Percentiles rank a stretch among this genome's conserved stretches.
These are phyloP conservation scores for Drosophila koepferae DNA, from an alignment of 2,888 invertebrate species.

Conservation along the genomic window DNA sequence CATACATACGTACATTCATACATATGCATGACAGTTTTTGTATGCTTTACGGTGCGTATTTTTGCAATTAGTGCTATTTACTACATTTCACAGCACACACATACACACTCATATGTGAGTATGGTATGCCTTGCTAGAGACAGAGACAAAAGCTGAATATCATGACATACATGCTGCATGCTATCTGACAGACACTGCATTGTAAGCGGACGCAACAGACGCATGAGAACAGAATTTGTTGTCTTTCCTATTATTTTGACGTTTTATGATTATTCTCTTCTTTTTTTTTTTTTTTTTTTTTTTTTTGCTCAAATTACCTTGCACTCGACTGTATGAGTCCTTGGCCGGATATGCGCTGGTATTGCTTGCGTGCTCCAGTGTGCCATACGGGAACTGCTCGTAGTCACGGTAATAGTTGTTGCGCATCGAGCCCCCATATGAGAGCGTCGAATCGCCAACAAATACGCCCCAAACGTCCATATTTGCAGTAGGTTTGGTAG, in stretches of 20 bases:
- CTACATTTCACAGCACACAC: slow-evolving; percentile 6
- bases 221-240: background rate
- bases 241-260: slow-evolving; percentile 1
- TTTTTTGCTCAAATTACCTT: slow-evolving; percentile 76
- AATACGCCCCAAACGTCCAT: slow-evolving; percentile 87
- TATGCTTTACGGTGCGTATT: slow-evolving; percentile 29
- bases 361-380: slow-evolving; percentile 77
- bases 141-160: slow-evolving; percentile 52
- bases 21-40: slow-evolving; percentile 1
- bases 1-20: background rate
- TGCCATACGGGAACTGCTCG: slow-evolving; percentile 86
- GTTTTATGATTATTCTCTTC: background rate
- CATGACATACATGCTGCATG: slow-evolving; percentile 16
- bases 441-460: slow-evolving; percentile 86
- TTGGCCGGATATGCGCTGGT: slow-evolving; percentile 73
- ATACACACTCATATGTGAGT: background rate
- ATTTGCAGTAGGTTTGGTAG: slow-evolving; percentile 19
- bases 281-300: background rate
- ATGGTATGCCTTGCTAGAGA: slow-evolving; percentile 15
- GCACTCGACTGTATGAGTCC: slow-evolving; percentile 84
- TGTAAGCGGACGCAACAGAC: slow-evolving; percentile 4
- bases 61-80: slow-evolving; percentile 40
- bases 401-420: slow-evolving; percentile 86
- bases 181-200: slow-evolving; percentile 3
- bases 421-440: slow-evolving; percentile 86